phyloP scores from a whole-genome alignment of 2,797 vertebrate genomes.

The Cynopterus sphinx region DNA sequence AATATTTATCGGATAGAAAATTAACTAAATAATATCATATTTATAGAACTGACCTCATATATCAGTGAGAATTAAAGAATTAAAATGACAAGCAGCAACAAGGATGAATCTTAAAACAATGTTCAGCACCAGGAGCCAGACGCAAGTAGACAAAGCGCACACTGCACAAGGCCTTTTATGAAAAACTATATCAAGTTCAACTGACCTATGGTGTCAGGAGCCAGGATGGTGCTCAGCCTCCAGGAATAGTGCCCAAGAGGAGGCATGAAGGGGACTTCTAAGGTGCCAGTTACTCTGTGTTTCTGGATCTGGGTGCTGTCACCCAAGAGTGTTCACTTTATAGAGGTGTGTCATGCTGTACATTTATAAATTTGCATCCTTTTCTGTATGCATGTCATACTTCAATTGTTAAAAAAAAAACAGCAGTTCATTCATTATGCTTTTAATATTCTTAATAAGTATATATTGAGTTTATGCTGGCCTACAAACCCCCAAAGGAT shows the following conservation, averaged over 20 bases:
- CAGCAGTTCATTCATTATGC: neutral
- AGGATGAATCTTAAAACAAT: neutral
- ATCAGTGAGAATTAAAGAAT: constrained; percentile 14
- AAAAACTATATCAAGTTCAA: neutral
- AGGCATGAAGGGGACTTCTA: neutral
- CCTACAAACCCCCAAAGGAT: neutral
- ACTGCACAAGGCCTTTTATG: neutral
- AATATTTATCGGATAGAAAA: neutral
- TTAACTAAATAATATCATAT: neutral
- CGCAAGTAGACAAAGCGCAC: neutral
- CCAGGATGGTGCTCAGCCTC: neutral
- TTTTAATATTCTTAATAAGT: neutral
- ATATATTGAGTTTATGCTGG: neutral
- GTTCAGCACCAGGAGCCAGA: neutral
- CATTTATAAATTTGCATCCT: neutral
- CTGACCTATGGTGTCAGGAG: neutral
- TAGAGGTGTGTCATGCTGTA: neutral
- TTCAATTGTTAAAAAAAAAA: neutral
- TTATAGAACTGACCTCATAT: neutral
- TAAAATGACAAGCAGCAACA: neutral
- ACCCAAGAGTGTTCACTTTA: neutral
- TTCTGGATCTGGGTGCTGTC: neutral
- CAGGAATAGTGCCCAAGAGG: accelerated
- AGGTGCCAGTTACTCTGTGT: neutral
- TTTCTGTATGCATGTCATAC: neutral